Evolutionary conservation across 2,113 vertebrate genomes (phyloP), one percentile per base, ranked within the genome.

Genomic region (Puntigrus tetrazona): DNA sequence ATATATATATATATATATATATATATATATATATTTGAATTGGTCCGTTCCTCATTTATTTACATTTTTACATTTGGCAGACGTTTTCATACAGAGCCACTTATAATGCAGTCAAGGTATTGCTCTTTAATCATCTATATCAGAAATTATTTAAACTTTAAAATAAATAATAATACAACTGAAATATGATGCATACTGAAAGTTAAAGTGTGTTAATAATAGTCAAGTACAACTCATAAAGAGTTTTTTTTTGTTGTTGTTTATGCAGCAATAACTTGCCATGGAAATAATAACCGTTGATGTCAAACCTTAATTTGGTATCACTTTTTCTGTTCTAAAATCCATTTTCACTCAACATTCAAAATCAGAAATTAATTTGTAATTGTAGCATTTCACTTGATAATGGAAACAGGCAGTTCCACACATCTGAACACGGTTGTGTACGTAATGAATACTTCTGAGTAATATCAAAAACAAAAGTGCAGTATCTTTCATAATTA

Each of bases 351-450:
- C 4, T 38, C n/a, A 25, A 69, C 6, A 57, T 16, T 22, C 10
- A 7, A 3, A 47, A 7, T 25, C 34, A 57, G 10, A 38, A 86
- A 76, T 16, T 29, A 76, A 84, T 81, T 87, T 70, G 61, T 25
- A 52, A 72, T 25, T 65, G 22, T 70, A 52, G 1, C 43, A 63
- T 45, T 18, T 82, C 31, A 52, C 18, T 73, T 29, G 67, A 83
- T 73, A 57, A 52, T 45, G 67, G 29, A 43, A 29, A 61, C 65
- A 74, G 29, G 81, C 55, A 36, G 55, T 18, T 77, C 29, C 25
- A 20, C 38, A 50, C 38, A 38, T 76, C 31, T 47, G 10, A 76
- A 45, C 55, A 57, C 8, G 22, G 3, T 38, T 69, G 16, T 41
- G 84, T 65, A 9, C 20, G 31, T 55, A 8, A 75, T 76, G 14